phyloP scores from a whole-genome alignment of 1,140 invertebrate genomes.

The Glomeris maerens region DNA sequence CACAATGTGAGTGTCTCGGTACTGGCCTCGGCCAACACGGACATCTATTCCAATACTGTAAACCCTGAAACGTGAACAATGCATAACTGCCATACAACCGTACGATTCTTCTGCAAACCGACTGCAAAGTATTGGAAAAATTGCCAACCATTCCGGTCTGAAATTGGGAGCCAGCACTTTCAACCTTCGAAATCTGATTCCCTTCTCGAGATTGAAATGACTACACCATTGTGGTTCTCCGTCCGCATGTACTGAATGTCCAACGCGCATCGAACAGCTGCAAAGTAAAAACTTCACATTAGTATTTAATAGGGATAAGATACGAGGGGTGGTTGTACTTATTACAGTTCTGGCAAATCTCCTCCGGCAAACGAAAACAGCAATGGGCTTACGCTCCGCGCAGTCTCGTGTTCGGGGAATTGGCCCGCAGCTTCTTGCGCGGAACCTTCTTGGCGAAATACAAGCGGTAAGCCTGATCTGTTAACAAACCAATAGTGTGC shows the following conservation, averaged over 20 bases:
- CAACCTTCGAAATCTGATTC: slow-evolving; percentile 48
- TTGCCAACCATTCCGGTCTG: slow-evolving; percentile 41
- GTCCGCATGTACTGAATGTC: slow-evolving; percentile 47
- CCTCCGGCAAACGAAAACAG: slow-evolving; percentile 85
- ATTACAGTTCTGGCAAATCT: slow-evolving; percentile 40
- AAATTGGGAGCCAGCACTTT: slow-evolving; percentile 44
- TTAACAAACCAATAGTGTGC: slow-evolving; percentile 93
- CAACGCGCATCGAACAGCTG: slow-evolving; percentile 49
- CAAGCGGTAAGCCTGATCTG: slow-evolving; percentile 81
- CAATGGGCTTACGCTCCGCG: slow-evolving; percentile 78
- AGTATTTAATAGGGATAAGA: too few relatives aligned
- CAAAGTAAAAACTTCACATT: too few relatives aligned
- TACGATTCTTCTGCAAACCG: too few relatives aligned
- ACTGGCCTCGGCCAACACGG: slow-evolving; percentile 68
- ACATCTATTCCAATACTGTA: slow-evolving; percentile 66
- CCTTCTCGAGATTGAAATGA: slow-evolving; percentile 62
- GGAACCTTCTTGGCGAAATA: slow-evolving; percentile 78
- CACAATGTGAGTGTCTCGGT: slow-evolving; percentile 77
- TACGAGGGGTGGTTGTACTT: too few relatives aligned
- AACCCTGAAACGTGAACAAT: slow-evolving; percentile 51
- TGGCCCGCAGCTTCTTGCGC: slow-evolving; percentile 70
- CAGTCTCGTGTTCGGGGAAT: slow-evolving; percentile 83
- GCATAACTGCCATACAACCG: too few relatives aligned
- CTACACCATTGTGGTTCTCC: slow-evolving; percentile 62
- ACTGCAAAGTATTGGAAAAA: too few relatives aligned